Evolutionary conservation across 2,113 vertebrate species (phyloP), one percentile per base, ranked within the genome.

Genomic region (Calidris pygmaea): DNA sequence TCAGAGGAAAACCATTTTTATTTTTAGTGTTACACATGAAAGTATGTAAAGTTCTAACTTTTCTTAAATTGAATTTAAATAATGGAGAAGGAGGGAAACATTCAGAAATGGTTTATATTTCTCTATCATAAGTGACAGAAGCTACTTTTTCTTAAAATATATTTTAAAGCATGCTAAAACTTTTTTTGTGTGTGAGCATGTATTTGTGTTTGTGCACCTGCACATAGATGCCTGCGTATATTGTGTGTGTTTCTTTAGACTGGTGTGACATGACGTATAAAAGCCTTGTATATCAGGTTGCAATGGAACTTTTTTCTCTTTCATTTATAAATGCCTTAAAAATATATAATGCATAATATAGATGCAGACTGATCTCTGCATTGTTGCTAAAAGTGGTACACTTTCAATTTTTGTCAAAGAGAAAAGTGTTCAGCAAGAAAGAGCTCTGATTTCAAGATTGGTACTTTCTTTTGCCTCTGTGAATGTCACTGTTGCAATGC

Each of bases 21-120:
- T 59, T 85, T 56, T 68, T 58, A 18, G 32, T 14, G 30, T 58
- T 85, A 9, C 1, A 0, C 20, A 12, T 50, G 23, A 8, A 43
- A 70, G 23, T 39, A 32, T 12, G 9, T 30, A 19, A 74, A 74
- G 34, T 83, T 73, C 37, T 87, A 13, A 45, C 12, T 89, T 75
- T 26, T 50, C 58, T 30, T 29, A 37, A 59, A 39, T 67, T 63
- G 14, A 8, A 72, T 87, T 52, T 75, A 62, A 56, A 41, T 53
- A 34, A 41, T 1, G 1, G 66, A n/a, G 63, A 35, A 82, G 37
- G 1, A 2, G 2, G 8, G 3, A 37, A 41, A 14, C 29, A 1
- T 73, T 66, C 39, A 8, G 32, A 41, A 52, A 43, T 32, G 1
- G 12, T 60, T 75, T 55, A 0, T 39, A 7, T 85, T 77, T 85